Base-by-base conservation (phyloP, 2,113 vertebrate genomes). In the Malaclemys terrapin region DNA sequence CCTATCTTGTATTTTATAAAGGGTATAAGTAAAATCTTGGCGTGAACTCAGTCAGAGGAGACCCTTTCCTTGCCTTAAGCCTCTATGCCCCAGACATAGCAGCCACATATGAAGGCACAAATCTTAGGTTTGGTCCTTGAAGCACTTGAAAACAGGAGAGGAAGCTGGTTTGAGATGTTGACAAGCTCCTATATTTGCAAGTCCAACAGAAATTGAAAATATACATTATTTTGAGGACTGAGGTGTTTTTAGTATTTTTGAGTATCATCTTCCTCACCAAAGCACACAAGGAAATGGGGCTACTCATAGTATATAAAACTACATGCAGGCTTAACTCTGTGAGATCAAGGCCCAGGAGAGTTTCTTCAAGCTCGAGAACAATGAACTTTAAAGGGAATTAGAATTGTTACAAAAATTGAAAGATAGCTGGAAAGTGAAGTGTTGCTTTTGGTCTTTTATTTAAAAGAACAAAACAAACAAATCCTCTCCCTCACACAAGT, bases 71-170 rank as follows among this genome's bases (percentile, higher is more conserved):
- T 85, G 47, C 54, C 14, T 20, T 8, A 35, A 16, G 27, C 20
- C 49, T 89, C 89, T 10, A 8, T 75, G 6, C n/a, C 82, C 13
- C 13, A 42, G 62, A 19, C 12, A 6, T 7, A 62, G 59, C 59
- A 35, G 59, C 0, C 7, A 35, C 29, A 31, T 62, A 10, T 0
- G 1, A 76, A 59, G 20, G 53, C 6, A 6, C 4, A 19, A 20
- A 54, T 54, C 20, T 24, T 7, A 24, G 14, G 20, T 54, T 54
- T 54, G 53, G 59, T 31, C 42, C n/a, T 94, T 82, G 22, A 54
- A 52, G 90, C 27, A 4, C 20, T 84, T 79, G 2, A 1, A 24
- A 31, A 3, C 57, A 59, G 57, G 27, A 13, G 59, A 22, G n/a
- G 38, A 25, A 80, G 17, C 50, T 84, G 72, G 42, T 3, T 47